Percentiles rank a stretch among this genome's conserved stretches.
Conservation (phyloP, 2,113 vertebrate genomes). For the Xenopus laevis region DNA sequence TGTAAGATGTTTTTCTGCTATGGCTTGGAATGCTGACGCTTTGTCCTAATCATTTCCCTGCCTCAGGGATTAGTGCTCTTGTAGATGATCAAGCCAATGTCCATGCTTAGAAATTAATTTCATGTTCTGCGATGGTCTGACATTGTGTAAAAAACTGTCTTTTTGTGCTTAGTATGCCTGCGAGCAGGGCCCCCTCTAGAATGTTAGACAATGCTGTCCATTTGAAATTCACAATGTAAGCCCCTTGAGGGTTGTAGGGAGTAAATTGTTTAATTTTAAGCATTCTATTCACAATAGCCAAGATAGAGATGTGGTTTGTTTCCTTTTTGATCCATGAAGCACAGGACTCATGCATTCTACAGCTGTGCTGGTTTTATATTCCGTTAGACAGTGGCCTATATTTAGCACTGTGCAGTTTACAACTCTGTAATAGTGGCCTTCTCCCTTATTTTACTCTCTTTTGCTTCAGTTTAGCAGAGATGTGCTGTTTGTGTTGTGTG, state of each 20-base stretch:
- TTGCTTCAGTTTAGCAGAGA: neutral
- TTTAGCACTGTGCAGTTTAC: constrained; percentile 65
- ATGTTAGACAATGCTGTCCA: constrained; percentile 3
- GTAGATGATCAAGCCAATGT: neutral
- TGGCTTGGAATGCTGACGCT: no score
- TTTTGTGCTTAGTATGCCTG: neutral
- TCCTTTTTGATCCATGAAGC: constrained; percentile 61
- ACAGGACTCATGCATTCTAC: constrained; percentile 82
- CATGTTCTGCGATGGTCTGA: neutral
- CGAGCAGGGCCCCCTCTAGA: neutral
- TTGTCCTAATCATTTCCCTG: no score
- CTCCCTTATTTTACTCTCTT: neutral
- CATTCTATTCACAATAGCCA: constrained; percentile 17
- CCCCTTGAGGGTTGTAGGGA: neutral
- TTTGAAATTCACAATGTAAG: constrained; percentile 9
- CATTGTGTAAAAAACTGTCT: neutral
- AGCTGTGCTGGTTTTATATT: constrained; percentile 69
- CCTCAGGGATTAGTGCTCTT: no score
- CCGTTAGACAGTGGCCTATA: constrained; percentile 55
- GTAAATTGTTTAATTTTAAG: constrained; percentile 6
- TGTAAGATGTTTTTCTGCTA: no score
- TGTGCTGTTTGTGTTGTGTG: neutral
- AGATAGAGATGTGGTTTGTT: constrained; percentile 52
- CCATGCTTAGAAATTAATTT: neutral
- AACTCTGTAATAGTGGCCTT: constrained; percentile 5